Percentiles rank a stretch among this genome's conserved stretches.
Conservation (phyloP, 1,140 invertebrate species). For the Lepidurus couesii region DNA sequence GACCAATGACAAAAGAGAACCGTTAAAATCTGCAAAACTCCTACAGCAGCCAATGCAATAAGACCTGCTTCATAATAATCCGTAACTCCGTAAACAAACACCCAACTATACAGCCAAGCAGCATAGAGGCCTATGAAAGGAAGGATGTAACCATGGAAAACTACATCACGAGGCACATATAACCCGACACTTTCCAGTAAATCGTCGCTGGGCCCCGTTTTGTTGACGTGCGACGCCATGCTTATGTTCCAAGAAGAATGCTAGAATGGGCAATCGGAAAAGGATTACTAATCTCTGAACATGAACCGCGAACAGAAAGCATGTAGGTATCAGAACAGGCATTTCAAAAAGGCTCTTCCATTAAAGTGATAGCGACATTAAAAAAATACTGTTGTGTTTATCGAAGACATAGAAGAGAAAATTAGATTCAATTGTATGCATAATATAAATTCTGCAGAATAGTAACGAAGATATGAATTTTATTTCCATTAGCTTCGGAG, state of each 20-base stretch:
- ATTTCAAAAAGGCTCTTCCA: too few species aligned
- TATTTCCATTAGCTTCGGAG: too few species aligned
- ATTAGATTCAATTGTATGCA: too few species aligned
- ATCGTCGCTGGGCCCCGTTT: conserved; percentile 49
- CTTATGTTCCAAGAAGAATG: neutral
- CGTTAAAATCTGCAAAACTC: conserved; percentile 79
- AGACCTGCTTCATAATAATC: conserved; percentile 87
- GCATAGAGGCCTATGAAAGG: conserved; percentile 77
- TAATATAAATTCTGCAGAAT: too few species aligned
- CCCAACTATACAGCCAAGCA: conserved; percentile 79
- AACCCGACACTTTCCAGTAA: conserved; percentile 60
- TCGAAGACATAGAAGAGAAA: too few species aligned
- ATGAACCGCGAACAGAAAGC: neutral
- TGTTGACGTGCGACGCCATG: conserved; percentile 33
- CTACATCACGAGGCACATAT: conserved; percentile 55
- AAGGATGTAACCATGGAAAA: conserved; percentile 80
- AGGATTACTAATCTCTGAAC: neutral
- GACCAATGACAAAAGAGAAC: conserved; percentile 97
- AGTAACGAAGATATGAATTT: too few species aligned
- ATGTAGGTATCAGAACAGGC: too few species aligned
- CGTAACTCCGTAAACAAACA: conserved; percentile 67
- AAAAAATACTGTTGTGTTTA: too few species aligned
- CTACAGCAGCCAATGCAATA: conserved; percentile 75
- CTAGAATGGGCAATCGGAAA: too few species aligned
- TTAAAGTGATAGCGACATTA: too few species aligned